phyloP scores from a whole-genome alignment of 2,113 vertebrate genomes.

The Orthonyx spaldingii region DNA sequence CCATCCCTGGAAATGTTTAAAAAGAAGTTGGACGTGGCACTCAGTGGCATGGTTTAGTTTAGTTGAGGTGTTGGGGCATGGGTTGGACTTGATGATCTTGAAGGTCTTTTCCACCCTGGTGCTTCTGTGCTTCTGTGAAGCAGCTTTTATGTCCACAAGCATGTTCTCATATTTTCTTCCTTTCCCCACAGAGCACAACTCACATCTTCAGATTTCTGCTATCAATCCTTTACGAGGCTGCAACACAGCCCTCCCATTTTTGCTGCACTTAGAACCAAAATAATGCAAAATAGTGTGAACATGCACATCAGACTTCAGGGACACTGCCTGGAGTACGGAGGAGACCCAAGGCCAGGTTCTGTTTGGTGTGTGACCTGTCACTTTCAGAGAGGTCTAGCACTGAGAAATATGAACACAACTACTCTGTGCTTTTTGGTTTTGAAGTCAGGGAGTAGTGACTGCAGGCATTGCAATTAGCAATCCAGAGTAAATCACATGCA shows the following conservation, averaged over 20 bases:
- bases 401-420: neutral
- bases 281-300: rapidly evolving
- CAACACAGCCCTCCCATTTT: neutral
- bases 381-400: neutral
- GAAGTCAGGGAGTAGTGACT: neutral
- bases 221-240: neutral
- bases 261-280: neutral
- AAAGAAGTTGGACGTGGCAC: no score
- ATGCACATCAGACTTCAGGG: neutral
- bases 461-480: neutral
- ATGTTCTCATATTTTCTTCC: neutral
- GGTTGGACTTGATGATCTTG: no score
- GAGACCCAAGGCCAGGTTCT: neutral
- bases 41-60: no score
- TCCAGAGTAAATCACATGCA: neutral
- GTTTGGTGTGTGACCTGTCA: no score
- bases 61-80: no score
- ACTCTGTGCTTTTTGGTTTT: neutral
- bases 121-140: no score
- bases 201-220: neutral
- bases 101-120: no score
- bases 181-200: neutral
- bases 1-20: no score
- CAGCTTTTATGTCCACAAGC: neutral
- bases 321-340: neutral